Base-by-base conservation (phyloP, 2,888 invertebrate genomes). In the Leptodirus hochenwartii region DNA sequence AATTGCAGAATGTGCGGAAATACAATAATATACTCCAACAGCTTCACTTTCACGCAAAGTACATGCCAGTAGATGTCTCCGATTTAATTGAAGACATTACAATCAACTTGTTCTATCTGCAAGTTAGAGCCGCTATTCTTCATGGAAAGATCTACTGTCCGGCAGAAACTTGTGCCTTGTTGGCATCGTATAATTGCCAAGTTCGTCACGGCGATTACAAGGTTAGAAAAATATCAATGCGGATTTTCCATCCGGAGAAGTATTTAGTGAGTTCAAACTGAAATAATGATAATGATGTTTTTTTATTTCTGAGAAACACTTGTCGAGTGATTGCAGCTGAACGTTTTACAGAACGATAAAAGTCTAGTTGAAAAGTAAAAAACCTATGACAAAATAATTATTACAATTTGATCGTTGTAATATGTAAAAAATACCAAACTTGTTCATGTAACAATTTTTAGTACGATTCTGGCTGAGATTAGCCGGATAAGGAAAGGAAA, bases 51-150 rank as follows among this genome's bases (percentile, higher is more conserved):
- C 80, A 90, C 45, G 93, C 95, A 52, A 99, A 98, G 68, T 99
- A 93, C 66, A 98, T 88, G 61, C 98, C 98, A 2, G 98, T 99
- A 59, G 96, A 98, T 61, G 95, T 96, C 14, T 80, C 84, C 14
- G 96, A 98, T 62, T 70, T 98, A 42, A 98, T 99, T 47, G 96
- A 99, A 61, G 91, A 95, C 55, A 90, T 95, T 53, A 98, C 98
- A 44, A 70, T 95, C 59, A 76, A 85, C 50, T 67, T 87, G 39
- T 90, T 88, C 63, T 90, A 85, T 58, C 68, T 80, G 43, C 80
- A 84, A 69, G 87, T 91, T 41, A 93, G 95, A 63, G 88, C 90
- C 55, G 80, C 78, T 41, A 93, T 98, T 55, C 67, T 96, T 41
- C 81, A 80, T 35, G 95, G 95, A 59, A 93, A 95, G 61, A 87